These are phyloP conservation scores for Mystacides longicornis DNA, from an alignment of 2,888 invertebrate species.

Conservation along the genomic window DNA sequence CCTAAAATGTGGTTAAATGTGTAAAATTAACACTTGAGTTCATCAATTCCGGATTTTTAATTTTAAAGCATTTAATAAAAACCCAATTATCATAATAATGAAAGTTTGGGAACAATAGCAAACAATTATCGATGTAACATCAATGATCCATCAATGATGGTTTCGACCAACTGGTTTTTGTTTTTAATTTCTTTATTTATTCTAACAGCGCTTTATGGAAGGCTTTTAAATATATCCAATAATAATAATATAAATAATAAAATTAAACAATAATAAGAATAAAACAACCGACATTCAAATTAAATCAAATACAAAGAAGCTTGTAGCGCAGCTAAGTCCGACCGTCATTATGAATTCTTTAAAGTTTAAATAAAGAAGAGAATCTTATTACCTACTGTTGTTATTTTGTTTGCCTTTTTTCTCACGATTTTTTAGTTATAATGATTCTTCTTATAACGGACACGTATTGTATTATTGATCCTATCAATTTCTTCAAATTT, in stretches of 20 bases:
- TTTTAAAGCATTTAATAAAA: too few species aligned
- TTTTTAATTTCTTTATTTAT: constrained; percentile 2
- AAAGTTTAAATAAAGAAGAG: not conserved
- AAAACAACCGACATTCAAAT: not conserved
- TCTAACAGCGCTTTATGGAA: too few species aligned
- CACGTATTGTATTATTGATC: too few species aligned
- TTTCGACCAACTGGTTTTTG: not conserved
- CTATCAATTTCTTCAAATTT: too few species aligned
- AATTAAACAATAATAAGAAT: not conserved
- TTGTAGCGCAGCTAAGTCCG: not conserved
- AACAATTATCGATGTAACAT: not conserved
- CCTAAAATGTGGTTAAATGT: too few species aligned
- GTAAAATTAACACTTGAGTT: too few species aligned
- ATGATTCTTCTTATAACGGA: not conserved
- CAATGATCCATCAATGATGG: constrained; percentile 1
- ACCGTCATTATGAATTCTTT: constrained; percentile 2
- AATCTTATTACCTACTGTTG: not conserved
- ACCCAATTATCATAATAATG: too few species aligned
- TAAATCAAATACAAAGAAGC: not conserved
- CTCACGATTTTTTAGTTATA: not conserved
- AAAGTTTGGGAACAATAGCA: not conserved
- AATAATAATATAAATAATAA: too few species aligned
- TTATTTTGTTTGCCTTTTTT: not conserved
- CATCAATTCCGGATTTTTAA: too few species aligned
- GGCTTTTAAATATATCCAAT: too few species aligned